Conservation (phyloP, 53 echinoderm and acorn worm genomes). For the Stichopus horrens region DNA sequence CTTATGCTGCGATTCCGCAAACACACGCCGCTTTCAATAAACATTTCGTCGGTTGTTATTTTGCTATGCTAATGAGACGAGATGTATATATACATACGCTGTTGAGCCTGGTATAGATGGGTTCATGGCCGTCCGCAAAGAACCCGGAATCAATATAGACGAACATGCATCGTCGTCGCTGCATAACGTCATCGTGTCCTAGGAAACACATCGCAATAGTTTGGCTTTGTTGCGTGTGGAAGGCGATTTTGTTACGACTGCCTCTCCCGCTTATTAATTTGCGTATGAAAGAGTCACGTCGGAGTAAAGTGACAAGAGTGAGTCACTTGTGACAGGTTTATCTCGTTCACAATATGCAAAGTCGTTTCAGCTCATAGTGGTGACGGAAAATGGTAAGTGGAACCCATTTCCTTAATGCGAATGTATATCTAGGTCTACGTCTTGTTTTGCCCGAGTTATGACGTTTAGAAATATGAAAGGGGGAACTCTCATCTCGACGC, state of each 20-base stretch:
- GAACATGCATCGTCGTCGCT: neutral
- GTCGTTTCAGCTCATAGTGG: neutral
- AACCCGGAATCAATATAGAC: slow-evolving; percentile 25
- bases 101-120: neutral
- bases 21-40: slow-evolving; percentile 1
- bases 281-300: slow-evolving; percentile 33
- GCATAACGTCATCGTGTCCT: slow-evolving; percentile 39
- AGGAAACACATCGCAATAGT: slow-evolving; percentile 23
- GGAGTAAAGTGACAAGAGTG: neutral
- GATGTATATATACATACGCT: neutral
- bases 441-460: too few relatives aligned
- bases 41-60: slow-evolving; percentile 24
- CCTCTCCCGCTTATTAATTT: slow-evolving; percentile 34
- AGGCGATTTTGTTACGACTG: slow-evolving; percentile 31
- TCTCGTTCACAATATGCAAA: neutral
- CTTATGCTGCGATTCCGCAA: neutral
- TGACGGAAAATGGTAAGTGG: too few relatives aligned
- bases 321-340: neutral
- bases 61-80: slow-evolving; percentile 34
- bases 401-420: too few relatives aligned
- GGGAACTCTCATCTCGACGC: too few relatives aligned
- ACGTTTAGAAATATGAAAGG: too few relatives aligned
- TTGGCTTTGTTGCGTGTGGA: slow-evolving; percentile 3
- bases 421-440: too few relatives aligned
- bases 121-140: slow-evolving; percentile 25